A percentile compares a stretch with the other conserved stretches of the same genome.
phyloP scores from a whole-genome alignment of 2,797 vertebrate genomes.

The Catostomus latipinnis region DNA sequence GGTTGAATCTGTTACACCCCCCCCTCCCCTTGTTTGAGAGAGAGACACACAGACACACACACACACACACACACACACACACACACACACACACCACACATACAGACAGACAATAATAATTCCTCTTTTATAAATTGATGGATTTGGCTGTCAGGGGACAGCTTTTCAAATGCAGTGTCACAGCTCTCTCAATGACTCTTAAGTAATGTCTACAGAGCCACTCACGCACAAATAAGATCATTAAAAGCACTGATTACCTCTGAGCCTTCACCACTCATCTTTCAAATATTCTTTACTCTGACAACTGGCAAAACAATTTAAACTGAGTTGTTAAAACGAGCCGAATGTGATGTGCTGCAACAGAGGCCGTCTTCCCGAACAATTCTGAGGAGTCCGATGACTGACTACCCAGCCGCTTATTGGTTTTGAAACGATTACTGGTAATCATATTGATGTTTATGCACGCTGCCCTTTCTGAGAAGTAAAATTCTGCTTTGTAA shows the following conservation, averaged over 20 bases:
- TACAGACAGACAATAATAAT: constrained; percentile 63
- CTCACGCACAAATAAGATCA: constrained; percentile 66
- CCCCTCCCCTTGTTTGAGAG: too few relatives aligned
- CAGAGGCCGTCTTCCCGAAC: constrained; percentile 55
- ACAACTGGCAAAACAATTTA: constrained; percentile 64
- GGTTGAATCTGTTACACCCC: constrained; percentile 55
- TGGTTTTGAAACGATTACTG: constrained; percentile 65
- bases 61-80: too few relatives aligned
- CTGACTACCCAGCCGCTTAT: constrained; percentile 63
- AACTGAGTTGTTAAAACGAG: constrained; percentile 64
- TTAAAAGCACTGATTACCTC: constrained; percentile 66
- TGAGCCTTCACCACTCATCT: constrained; percentile 63
- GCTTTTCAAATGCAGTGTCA: constrained; percentile 59
- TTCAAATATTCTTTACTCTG: constrained; percentile 64
- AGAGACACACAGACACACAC: not conserved
- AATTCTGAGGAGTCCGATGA: constrained; percentile 60
- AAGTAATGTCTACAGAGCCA: constrained; percentile 64
- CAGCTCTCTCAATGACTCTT: constrained; percentile 62
- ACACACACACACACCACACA: not conserved
- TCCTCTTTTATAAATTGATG: constrained; percentile 63
- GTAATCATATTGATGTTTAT: constrained; percentile 68
- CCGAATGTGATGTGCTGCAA: constrained; percentile 50
- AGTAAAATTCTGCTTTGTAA: constrained; percentile 65
- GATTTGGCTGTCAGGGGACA: constrained; percentile 61
- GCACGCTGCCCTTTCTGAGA: constrained; percentile 62